These are phyloP conservation scores for Drosophila suzukii DNA, from an alignment of 1,140 invertebrate species.

Conservation along the genomic window DNA sequence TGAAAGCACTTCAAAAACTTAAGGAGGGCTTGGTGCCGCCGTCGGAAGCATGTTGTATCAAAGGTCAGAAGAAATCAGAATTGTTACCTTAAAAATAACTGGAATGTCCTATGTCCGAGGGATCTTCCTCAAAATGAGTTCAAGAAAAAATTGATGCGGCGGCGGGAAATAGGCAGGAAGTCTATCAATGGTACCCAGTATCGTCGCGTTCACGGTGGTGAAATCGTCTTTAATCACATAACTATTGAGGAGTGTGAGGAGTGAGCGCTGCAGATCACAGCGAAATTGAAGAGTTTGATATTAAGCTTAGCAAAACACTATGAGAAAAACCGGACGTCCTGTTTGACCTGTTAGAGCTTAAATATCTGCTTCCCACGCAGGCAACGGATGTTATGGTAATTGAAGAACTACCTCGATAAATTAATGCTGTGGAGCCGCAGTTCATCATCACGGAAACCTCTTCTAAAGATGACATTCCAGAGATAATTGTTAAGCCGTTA, in stretches of 20 bases:
- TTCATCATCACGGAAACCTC: not conserved
- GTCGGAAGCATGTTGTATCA: too few species aligned
- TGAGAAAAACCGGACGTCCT: conserved; percentile 5
- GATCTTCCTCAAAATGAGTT: too few species aligned
- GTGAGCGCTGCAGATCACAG: not conserved
- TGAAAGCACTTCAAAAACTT: conserved; percentile 7
- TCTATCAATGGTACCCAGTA: not conserved
- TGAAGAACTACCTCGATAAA: too few species aligned
- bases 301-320: conserved; percentile 14
- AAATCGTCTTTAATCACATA: not conserved
- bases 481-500: not conserved
- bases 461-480: not conserved
- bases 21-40: not conserved
- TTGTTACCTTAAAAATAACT: not conserved
- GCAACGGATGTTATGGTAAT: not conserved
- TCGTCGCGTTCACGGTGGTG: too few species aligned
- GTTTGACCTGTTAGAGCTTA: conserved; percentile 11
- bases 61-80: conserved; percentile 1
- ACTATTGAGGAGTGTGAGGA: conserved; percentile 22
- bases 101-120: not conserved
- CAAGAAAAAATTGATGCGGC: too few species aligned
- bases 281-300: conserved; percentile 41
- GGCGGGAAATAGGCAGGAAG: not conserved
- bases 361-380: not conserved
- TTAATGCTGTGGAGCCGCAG: too few species aligned